Percentiles rank a stretch among this genome's conserved stretches.
Evolutionary conservation across 1,140 invertebrate genomes (phyloP).

Genomic region (Campoletis sonorensis): DNA sequence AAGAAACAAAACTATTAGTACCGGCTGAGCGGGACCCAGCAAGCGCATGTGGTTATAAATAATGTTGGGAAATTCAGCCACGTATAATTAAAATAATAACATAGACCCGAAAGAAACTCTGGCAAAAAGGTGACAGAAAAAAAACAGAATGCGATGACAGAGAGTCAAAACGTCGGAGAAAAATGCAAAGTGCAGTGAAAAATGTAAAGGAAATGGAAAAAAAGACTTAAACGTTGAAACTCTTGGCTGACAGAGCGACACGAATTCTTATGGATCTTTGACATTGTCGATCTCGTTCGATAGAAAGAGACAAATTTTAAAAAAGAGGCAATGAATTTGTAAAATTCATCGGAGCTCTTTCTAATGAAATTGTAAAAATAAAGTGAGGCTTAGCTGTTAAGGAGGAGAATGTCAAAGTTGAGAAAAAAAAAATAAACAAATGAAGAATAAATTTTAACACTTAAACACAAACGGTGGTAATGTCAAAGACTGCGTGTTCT

Average conservation of each 20-base stretch:
- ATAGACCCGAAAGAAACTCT: not conserved
- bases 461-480: constrained; percentile 30
- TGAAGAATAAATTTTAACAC: not conserved
- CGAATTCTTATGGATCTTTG: constrained; percentile 38
- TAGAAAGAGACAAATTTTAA: constrained; percentile 2
- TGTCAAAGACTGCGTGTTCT: constrained; percentile 41
- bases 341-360: constrained; percentile 3
- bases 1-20: constrained; percentile 58
- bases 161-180: not conserved
- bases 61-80: constrained; percentile 63
- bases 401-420: not conserved
- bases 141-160: constrained; percentile 15
- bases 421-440: constrained; percentile 3
- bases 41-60: constrained; percentile 57
- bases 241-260: constrained; percentile 13
- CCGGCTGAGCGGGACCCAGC: constrained; percentile 64
- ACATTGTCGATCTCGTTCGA: constrained; percentile 39
- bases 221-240: not conserved
- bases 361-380: constrained; percentile 9
- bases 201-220: constrained; percentile 11
- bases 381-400: not conserved
- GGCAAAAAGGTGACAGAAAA: not conserved
- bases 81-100: constrained; percentile 51
- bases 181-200: not conserved
- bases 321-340: not conserved